phyloP scores from a whole-genome alignment of 53 echinoderm and acorn worm species.

The Hippasteria phrygiana region DNA sequence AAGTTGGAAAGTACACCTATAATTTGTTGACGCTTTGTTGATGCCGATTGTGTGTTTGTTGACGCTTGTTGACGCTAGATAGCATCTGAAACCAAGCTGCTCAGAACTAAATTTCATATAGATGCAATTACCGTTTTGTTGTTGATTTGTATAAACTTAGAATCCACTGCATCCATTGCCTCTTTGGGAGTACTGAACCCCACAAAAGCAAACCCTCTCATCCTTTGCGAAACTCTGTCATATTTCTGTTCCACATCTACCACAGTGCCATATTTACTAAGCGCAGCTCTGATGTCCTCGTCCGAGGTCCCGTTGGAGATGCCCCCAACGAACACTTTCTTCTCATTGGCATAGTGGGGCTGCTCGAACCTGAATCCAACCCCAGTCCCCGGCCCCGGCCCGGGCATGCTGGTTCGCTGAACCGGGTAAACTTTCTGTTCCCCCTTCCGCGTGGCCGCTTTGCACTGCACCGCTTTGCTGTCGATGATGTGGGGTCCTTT shows the following conservation, averaged over 20 bases:
- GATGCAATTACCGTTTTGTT: constrained; percentile 47
- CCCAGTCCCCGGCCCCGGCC: constrained; percentile 27
- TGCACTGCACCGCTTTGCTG: constrained; percentile 43
- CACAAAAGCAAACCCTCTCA: constrained; percentile 58
- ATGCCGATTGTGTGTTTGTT: too few species aligned
- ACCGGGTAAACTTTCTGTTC: not conserved
- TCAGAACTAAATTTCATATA: not conserved
- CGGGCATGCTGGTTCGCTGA: not conserved
- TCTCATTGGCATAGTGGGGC: constrained; percentile 12
- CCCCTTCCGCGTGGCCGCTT: constrained; percentile 44
- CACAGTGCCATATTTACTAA: constrained; percentile 44
- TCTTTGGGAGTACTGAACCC: constrained; percentile 47
- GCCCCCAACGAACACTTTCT: constrained; percentile 53
- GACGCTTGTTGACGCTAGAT: too few species aligned
- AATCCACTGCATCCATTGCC: not conserved
- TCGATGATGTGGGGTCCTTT: constrained; percentile 40
- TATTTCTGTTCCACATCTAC: constrained; percentile 35
- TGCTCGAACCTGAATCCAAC: constrained; percentile 25
- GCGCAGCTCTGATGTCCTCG: constrained; percentile 41
- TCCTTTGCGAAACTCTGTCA: constrained; percentile 50
- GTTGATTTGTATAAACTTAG: constrained; percentile 56
- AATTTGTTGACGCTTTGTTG: too few species aligned
- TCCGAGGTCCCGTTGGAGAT: constrained; percentile 54
- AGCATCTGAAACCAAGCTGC: too few species aligned
- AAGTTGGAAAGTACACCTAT: too few species aligned